Evolutionary conservation across 1,140 invertebrate genomes (phyloP), one percentile per base, ranked within the genome.

Genomic region (Hyles vespertilio): DNA sequence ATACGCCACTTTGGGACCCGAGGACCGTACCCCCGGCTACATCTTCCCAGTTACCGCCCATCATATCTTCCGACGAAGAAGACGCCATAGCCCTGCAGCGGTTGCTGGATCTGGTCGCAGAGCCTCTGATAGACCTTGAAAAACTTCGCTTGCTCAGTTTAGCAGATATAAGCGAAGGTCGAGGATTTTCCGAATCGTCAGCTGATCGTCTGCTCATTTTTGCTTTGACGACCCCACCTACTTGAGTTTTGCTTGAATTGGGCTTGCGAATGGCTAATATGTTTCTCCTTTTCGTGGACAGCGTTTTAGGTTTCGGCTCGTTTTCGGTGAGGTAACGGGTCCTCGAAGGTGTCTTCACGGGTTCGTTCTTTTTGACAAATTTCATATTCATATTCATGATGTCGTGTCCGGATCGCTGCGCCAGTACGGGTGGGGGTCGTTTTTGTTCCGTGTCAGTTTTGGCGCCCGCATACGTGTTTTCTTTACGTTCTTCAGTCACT

Each of bases 221-320:
- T n/a, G 70, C 62, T 57, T 82, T 82, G 12, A 66, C 73, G 11
- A 73, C 69, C 1, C 68, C 69, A 34, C 57, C 65, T 10, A 71
- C 52, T 46, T 72, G 79, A 11, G 80, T 70, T 59, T 84, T 84
- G 49, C 70, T 69, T 34, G 83, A 53, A 63, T 84, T 86, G 3
- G 85, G 84, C 50, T 88, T 88, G 10, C 85, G 73, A 1, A 88
- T 74, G 3, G 83, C 77, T 22, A 88, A 72, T 2, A 88, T 65
- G 66, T 80, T 85, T 36, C 82, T 70, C 2, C 85, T 74, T 56
- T 87, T 87, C 5, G 68, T 73, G 4, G 80, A 67, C 22, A 84
- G 59, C 9, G 82, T 71, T 62, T 85, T 85, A 32, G 84, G 79
- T 33, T 84, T 83, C 8, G 84, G 84, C 49, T 86, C 83, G 70